Conservation (phyloP, 2,797 vertebrate species). For the Sebastes trivittatus region DNA sequence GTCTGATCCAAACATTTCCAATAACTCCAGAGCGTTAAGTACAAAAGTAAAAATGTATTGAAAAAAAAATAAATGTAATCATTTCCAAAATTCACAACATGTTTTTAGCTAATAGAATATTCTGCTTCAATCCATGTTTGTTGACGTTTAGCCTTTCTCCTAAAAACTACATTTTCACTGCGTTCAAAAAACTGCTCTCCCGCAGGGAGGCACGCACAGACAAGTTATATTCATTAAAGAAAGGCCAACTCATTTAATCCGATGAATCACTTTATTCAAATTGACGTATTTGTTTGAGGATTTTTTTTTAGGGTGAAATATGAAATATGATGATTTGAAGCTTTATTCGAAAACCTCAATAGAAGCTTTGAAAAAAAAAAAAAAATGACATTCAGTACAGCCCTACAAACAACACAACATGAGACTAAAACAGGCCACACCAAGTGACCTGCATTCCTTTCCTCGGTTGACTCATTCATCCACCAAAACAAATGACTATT, state of each 20-base stretch:
- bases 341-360: neutral
- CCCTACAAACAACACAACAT: neutral
- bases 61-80: neutral
- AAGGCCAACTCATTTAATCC: too few relatives aligned
- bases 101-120: neutral
- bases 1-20: too few relatives aligned
- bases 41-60: too few relatives aligned
- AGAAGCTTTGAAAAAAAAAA: neutral
- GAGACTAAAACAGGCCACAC: neutral
- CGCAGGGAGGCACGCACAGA: too few relatives aligned
- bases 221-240: too few relatives aligned
- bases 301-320: neutral
- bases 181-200: neutral
- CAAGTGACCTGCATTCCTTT: neutral
- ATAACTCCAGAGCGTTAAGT: too few relatives aligned
- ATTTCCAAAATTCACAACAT: neutral
- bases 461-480: neutral
- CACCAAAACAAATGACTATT: slow-evolving; percentile 7
- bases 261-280: neutral
- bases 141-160: neutral
- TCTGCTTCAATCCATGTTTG: neutral
- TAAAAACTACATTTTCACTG: neutral
- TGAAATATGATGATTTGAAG: neutral
- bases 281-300: neutral
- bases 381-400: neutral